Conservation (phyloP, 2,797 vertebrate species). For the Lerista edwardsae region DNA sequence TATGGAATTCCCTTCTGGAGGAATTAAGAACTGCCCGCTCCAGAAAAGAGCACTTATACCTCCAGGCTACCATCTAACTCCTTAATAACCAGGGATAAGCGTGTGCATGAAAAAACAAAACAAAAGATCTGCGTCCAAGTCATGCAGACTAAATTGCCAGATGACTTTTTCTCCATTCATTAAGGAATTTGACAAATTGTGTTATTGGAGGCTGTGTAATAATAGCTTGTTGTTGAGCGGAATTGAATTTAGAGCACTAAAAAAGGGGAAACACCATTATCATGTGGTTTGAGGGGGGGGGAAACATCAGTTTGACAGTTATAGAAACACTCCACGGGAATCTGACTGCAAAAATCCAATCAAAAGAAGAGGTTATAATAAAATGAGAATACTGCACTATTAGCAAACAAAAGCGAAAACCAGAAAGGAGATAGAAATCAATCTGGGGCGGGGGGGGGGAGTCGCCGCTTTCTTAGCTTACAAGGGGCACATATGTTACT, state of each 20-base stretch:
- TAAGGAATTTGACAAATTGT: background rate
- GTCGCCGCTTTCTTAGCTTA: conserved; percentile 25
- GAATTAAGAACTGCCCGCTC: no score
- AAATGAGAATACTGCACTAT: background rate
- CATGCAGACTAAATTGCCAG: background rate
- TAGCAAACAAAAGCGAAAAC: conserved; percentile 8
- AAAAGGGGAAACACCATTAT: background rate
- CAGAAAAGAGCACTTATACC: no score
- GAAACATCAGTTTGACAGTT: fast-evolving
- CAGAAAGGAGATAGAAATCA: background rate
- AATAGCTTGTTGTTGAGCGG: background rate
- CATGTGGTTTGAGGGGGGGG: background rate
- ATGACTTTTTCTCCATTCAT: background rate
- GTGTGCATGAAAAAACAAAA: background rate
- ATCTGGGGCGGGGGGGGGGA: conserved; percentile 24
- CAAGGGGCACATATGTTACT: background rate
- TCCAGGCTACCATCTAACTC: background rate
- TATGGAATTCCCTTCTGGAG: no score
- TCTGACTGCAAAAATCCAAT: background rate
- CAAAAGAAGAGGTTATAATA: conserved; percentile 57
- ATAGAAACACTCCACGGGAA: conserved; percentile 50
- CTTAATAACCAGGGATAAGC: background rate
- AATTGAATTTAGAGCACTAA: background rate
- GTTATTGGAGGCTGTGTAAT: background rate
- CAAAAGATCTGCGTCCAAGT: background rate